phyloP scores from a whole-genome alignment of 2,113 vertebrate genomes.

The Brachypteracias leptosomus region DNA sequence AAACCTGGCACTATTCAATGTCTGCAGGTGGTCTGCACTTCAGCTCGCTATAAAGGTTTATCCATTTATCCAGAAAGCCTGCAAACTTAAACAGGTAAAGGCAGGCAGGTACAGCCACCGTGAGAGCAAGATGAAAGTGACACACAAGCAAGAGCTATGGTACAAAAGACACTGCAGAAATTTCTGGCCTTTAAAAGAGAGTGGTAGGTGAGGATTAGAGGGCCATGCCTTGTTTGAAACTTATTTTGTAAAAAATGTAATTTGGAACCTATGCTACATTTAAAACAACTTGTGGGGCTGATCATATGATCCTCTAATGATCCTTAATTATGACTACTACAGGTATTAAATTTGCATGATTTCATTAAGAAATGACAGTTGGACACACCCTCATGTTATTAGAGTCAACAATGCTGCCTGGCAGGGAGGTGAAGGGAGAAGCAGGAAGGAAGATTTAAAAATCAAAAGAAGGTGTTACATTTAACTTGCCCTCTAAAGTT shows the following conservation, averaged over 20 bases:
- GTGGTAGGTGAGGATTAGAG: background rate
- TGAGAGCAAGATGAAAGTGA: background rate
- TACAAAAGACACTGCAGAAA: background rate
- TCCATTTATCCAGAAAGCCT: background rate
- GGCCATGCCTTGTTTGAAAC: background rate
- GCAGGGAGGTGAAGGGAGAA: rapidly evolving
- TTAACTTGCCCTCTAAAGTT: background rate
- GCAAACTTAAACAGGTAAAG: background rate
- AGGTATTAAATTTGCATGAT: background rate
- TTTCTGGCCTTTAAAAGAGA: background rate
- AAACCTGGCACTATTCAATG: background rate
- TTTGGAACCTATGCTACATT: background rate
- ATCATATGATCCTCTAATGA: too few species aligned
- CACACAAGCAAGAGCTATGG: background rate
- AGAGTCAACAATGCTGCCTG: background rate
- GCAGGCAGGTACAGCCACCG: background rate
- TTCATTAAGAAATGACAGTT: background rate
- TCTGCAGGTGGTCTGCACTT: background rate
- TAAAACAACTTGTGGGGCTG: background rate
- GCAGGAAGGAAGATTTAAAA: background rate
- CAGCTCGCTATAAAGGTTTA: background rate
- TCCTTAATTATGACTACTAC: background rate
- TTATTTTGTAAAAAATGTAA: too few species aligned
- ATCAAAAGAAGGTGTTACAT: background rate
- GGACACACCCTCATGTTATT: background rate